Evolutionary conservation across 2,888 invertebrate species (phyloP), one percentile per base, ranked within the genome.

Genomic region (Drosophila histrio): DNA sequence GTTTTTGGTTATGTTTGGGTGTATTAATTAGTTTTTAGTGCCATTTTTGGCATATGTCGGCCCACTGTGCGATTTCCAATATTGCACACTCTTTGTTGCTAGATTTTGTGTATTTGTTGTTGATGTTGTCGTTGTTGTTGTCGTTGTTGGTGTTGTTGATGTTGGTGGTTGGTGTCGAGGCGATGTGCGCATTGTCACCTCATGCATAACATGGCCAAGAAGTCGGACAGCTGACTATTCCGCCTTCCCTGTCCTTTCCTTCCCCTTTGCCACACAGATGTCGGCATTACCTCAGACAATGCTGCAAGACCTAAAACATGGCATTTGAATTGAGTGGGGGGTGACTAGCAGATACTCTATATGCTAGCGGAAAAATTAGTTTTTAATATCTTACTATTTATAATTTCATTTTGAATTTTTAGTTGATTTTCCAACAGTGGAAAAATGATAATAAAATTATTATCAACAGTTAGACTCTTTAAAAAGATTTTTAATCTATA

Each of bases 101-200:
- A 24, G 24, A 24, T 15, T 13, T 19, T 22, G 7, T 36, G 26
- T n/a, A 3, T 17, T 19, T 46, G 17, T 5, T n/a, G 24, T 34
- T 15, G 44, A n/a, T n/a, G n/a, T n/a, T n/a, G n/a, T n/a, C n/a
- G n/a, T 11, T 34, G 9, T 53, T 59, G 60, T 19, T 21, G 47
- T 19, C 43, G 53, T 36, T 63, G 39, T 39, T 38, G 17, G n/a
- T 58, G 59, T 34, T 43, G 58, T 24, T 21, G 49, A 13, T 44
- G 50, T 34, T 58, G 32, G n/a, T 32, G 17, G 30, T 15, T 39
- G 61, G 39, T 59, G 80, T 52, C 22, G 77, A 39, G 62, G 57
- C 59, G 43, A 38, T 77, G 78, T 66, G 79, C 66, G 68, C 79
- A 60, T 76, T 86, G 80, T 86, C 80, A 81, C 68, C 77, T 83